These are phyloP conservation scores for Brachynemurus nebulosus DNA, from an alignment of 2,888 invertebrate species.

Conservation along the genomic window DNA sequence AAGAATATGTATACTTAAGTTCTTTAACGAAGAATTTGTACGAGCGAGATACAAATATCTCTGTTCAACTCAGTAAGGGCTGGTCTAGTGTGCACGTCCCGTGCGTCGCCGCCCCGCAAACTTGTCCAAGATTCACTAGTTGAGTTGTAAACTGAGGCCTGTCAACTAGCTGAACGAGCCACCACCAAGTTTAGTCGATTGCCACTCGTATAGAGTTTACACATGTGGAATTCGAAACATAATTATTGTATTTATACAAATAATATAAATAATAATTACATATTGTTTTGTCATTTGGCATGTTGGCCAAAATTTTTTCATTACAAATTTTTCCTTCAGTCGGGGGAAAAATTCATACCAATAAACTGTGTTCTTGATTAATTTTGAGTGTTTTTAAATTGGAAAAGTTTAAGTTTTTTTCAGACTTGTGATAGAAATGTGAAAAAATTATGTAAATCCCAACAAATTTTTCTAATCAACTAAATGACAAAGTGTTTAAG, in stretches of 20 bases:
- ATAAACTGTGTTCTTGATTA: no score
- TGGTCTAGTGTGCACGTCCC: slow-evolving; percentile 26
- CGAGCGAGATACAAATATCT: not conserved
- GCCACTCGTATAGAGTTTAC: not conserved
- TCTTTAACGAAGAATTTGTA: not conserved
- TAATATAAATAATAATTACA: not conserved
- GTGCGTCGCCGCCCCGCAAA: slow-evolving; percentile 24
- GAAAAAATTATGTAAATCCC: no score
- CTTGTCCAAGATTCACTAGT: slow-evolving; percentile 27
- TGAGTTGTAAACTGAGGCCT: slow-evolving; percentile 35
- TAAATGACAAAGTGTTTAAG: no score
- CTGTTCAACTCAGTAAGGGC: slow-evolving; percentile 18
- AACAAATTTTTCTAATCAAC: no score
- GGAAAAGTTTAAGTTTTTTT: no score
- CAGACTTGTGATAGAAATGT: no score
- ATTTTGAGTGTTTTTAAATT: no score
- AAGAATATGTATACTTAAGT: not conserved
- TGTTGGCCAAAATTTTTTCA: no score
- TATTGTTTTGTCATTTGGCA: no score
- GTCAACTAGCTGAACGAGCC: slow-evolving; percentile 25
- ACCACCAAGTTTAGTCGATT: not conserved
- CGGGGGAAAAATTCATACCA: no score
- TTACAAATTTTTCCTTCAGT: no score
- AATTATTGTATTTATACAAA: not conserved
- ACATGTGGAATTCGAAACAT: not conserved